Evolutionary conservation across 2,113 vertebrate genomes (phyloP).

Genomic region (Zosterops borbonicus): DNA sequence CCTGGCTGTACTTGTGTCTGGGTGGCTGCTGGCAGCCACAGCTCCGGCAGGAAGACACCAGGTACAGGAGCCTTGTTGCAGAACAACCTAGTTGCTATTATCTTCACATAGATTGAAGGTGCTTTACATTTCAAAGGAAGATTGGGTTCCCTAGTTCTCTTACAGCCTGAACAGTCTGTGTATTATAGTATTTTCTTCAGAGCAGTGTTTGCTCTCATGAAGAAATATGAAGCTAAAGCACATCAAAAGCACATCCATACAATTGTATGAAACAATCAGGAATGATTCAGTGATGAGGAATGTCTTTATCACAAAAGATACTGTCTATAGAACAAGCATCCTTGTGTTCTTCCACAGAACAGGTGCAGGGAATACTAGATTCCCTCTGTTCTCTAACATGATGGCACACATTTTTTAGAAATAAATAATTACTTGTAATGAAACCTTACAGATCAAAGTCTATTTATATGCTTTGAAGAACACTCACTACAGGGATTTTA

Average conservation of each 20-base stretch:
- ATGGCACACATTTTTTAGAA: background rate
- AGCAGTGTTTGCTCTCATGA: background rate
- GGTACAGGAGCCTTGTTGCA: background rate
- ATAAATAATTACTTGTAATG: constrained; percentile 1
- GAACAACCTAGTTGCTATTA: background rate
- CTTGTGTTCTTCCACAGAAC: background rate
- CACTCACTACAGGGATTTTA: background rate
- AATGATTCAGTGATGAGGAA: background rate
- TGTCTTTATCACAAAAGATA: background rate
- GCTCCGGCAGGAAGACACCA: background rate
- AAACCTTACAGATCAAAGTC: constrained; percentile 37
- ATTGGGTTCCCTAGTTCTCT: background rate
- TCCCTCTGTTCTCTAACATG: background rate
- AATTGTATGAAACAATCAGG: background rate
- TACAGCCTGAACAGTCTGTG: background rate
- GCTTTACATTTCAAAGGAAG: constrained; percentile 40
- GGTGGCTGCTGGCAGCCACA: accelerated
- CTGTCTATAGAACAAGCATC: background rate
- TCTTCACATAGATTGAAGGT: background rate
- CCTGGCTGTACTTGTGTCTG: background rate
- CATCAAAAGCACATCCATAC: background rate
- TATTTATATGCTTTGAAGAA: constrained; percentile 10
- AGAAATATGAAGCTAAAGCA: background rate
- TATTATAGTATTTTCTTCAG: background rate
- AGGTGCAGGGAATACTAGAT: background rate